These are phyloP conservation scores for Octodon degus DNA, from an alignment of 2,113 vertebrate species.

Conservation along the genomic window DNA sequence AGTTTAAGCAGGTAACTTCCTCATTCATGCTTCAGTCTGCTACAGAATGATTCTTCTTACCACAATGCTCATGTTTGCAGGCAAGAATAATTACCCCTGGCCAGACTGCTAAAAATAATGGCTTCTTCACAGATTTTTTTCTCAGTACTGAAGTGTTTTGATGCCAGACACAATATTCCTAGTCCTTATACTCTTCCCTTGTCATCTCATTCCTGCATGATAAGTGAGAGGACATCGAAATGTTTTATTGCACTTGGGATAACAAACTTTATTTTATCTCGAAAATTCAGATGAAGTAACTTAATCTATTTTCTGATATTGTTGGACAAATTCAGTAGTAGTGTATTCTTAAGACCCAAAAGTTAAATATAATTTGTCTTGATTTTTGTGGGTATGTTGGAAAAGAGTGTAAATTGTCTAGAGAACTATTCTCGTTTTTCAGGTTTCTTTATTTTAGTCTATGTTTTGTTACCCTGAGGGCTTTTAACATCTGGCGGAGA, in stretches of 20 bases:
- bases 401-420: neutral
- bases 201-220: neutral
- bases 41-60: neutral
- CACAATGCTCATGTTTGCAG: neutral
- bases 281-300: neutral
- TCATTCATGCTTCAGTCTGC: neutral
- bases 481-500: neutral
- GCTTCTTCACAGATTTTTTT: neutral
- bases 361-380: conserved; percentile 15
- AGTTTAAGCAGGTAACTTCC: neutral
- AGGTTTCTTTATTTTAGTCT: neutral
- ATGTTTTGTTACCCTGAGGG: neutral
- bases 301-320: neutral
- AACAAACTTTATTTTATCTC: conserved; percentile 19
- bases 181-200: neutral
- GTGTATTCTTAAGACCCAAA: neutral
- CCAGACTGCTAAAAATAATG: neutral
- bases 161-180: no score
- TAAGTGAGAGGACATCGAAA: neutral
- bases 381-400: neutral
- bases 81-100: neutral
- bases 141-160: neutral
- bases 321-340: neutral
- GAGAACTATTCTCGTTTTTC: neutral
- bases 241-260: neutral